phyloP scores from a whole-genome alignment of 37 sponge, comb jelly and placozoan species.

The Hexactinellida sp. region DNA sequence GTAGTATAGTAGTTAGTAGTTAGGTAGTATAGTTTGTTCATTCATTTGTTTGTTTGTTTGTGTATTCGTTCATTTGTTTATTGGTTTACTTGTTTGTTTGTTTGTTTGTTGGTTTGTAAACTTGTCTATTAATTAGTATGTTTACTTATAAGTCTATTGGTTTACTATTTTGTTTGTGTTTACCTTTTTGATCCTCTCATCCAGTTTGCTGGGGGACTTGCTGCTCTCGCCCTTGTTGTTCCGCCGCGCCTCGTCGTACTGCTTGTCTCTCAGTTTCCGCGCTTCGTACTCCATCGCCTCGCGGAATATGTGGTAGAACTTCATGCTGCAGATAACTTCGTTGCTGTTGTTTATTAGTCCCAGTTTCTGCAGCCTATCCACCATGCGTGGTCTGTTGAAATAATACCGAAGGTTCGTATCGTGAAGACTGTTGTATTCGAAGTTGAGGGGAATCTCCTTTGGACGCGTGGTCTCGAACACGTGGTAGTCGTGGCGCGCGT shows the following conservation, averaged over 20 bases:
- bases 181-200: not conserved
- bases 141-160: not conserved
- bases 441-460: not conserved
- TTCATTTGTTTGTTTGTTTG: not conserved
- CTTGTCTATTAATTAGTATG: too few relatives aligned
- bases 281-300: slow-evolving; percentile 15
- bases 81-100: too few relatives aligned
- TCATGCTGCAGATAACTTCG: slow-evolving; percentile 3
- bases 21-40: too few relatives aligned
- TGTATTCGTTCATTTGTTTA: not conserved
- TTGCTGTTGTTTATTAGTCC: not conserved
- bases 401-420: slow-evolving; percentile 48
- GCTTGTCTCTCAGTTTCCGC: not conserved
- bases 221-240: not conserved
- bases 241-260: not conserved
- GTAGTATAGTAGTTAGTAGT: too few relatives aligned
- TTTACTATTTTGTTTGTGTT: not conserved
- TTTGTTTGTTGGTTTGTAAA: too few relatives aligned
- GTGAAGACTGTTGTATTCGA: slow-evolving; percentile 63
- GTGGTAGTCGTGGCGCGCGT: not conserved
- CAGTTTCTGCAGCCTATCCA: not conserved
- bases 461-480: slow-evolving; percentile 7
- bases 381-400: slow-evolving; percentile 29
- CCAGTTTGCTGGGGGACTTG: not conserved
- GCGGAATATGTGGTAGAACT: not conserved